Evolutionary conservation across 2,113 vertebrate genomes (phyloP).

Genomic region (Arvicanthis niloticus): DNA sequence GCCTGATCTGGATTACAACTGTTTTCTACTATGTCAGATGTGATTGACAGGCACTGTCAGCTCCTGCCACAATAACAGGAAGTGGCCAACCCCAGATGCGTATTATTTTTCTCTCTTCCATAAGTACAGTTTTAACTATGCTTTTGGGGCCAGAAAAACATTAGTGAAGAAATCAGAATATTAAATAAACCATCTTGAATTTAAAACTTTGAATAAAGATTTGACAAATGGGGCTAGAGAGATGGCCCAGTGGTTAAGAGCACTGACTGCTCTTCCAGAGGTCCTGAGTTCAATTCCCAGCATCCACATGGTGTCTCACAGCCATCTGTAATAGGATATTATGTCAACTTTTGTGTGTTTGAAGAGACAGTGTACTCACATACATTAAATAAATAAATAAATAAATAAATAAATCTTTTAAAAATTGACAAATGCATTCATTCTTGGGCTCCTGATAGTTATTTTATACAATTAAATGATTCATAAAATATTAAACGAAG

Average conservation of each 20-base stretch:
- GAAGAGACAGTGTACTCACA: too few relatives aligned
- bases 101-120: not conserved
- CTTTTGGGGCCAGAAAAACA: not conserved
- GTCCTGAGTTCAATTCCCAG: too few relatives aligned
- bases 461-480: not conserved
- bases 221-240: not conserved
- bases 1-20: not conserved
- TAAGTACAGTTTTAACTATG: not conserved
- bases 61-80: not conserved
- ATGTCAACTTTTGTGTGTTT: too few relatives aligned
- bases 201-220: not conserved
- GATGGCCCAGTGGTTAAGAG: too few relatives aligned
- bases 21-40: not conserved
- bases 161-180: not conserved
- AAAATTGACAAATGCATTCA: not conserved
- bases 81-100: not conserved
- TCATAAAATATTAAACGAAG: not conserved
- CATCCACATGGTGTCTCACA: too few relatives aligned
- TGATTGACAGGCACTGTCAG: not conserved
- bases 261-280: too few relatives aligned
- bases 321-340: too few relatives aligned
- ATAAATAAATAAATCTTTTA: too few relatives aligned
- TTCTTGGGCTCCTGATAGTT: not conserved
- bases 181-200: not conserved
- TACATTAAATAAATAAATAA: too few relatives aligned